phyloP scores from a whole-genome alignment of 1,140 invertebrate genomes.

The Atta texana region DNA sequence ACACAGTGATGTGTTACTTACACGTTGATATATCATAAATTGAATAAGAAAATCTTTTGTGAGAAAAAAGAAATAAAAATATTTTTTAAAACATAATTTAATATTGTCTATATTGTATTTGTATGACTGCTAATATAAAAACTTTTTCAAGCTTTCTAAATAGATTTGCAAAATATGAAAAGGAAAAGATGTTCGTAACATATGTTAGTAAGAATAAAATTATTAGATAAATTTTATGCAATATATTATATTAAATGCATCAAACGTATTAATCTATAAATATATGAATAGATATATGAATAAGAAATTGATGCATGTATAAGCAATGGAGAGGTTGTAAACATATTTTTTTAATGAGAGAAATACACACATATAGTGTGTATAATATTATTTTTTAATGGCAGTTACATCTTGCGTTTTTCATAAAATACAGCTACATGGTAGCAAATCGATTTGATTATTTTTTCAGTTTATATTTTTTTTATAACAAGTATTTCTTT shows the following conservation, averaged over 20 bases:
- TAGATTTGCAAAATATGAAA: neutral
- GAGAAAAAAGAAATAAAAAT: constrained; percentile 74
- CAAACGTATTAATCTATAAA: neutral
- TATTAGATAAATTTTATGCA: no score
- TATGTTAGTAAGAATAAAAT: no score
- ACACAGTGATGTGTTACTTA: constrained; percentile 80
- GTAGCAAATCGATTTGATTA: constrained; percentile 51
- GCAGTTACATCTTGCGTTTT: constrained; percentile 39
- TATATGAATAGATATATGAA: neutral
- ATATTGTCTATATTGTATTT: constrained; percentile 59
- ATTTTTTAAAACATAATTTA: constrained; percentile 80
- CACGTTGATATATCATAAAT: constrained; percentile 75
- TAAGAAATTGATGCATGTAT: neutral
- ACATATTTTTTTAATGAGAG: neutral
- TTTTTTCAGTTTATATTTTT: constrained; percentile 1
- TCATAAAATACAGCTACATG: constrained; percentile 41
- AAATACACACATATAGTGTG: neutral
- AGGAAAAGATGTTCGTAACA: neutral
- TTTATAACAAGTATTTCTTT: constrained; percentile 15
- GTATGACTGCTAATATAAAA: neutral
- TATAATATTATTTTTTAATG: constrained; percentile 27
- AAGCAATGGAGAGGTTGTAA: neutral
- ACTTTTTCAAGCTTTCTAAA: constrained; percentile 1
- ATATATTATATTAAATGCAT: neutral
- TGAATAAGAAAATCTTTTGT: constrained; percentile 61